A percentile compares a stretch with the other conserved stretches of the same genome.
These are phyloP conservation scores for Tyria jacobaeae DNA, from an alignment of 2,888 invertebrate genomes.

Conservation along the genomic window DNA sequence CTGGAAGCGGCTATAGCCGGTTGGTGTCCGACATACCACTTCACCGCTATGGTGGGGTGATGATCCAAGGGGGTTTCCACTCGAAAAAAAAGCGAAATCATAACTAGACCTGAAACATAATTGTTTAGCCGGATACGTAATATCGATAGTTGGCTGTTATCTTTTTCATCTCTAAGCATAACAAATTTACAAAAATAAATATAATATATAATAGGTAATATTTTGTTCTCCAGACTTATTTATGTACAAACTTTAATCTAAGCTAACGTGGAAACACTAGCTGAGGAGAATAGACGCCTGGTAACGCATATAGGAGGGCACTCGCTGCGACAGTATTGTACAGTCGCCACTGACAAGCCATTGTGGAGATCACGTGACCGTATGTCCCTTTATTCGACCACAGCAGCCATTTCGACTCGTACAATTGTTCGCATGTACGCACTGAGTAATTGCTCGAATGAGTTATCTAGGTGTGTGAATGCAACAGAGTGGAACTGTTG, in stretches of 20 bases:
- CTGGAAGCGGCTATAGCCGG: no score
- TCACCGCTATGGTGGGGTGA: no score
- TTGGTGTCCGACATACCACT: no score
- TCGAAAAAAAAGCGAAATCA: no score
- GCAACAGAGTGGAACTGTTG: no score
- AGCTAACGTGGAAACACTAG: background rate
- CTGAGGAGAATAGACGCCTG: slow-evolving; percentile 12
- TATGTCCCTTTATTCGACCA: slow-evolving; percentile 31
- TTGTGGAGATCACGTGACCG: slow-evolving; percentile 33
- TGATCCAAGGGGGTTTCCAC: no score
- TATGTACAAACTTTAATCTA: background rate
- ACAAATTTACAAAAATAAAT: no score
- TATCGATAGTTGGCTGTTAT: no score
- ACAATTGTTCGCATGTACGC: background rate
- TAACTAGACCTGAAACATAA: no score
- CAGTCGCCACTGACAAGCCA: slow-evolving; percentile 33
- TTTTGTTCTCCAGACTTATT: background rate
- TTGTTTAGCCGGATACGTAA: no score
- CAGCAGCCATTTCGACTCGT: background rate
- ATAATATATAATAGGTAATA: background rate
- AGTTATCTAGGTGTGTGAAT: background rate
- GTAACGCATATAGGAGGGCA: slow-evolving; percentile 41
- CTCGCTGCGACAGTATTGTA: slow-evolving; percentile 33
- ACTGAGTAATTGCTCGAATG: slow-evolving; percentile 1
- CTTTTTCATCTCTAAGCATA: no score